Evolutionary conservation across 2,113 vertebrate species (phyloP), one percentile per base, ranked within the genome.

Genomic region (Numenius arquata): DNA sequence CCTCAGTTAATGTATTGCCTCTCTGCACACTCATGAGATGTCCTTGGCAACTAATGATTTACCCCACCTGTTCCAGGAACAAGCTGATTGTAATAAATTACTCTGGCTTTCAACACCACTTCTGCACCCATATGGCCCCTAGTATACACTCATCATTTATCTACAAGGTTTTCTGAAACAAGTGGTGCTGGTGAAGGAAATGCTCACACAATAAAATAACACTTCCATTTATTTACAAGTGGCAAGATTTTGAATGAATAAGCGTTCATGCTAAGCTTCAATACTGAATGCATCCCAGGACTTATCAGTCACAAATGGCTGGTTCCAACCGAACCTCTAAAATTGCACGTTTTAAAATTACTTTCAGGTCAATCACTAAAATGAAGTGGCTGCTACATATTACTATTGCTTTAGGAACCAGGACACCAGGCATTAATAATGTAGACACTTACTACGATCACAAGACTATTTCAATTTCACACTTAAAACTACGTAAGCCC

Each of bases 41-140:
- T 27, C 83, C 95, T 95, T 95, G 92, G 63, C 52, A 95, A 90
- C 59, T 90, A 95, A 75, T 95, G 80, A 96, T 77, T 95, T 90
- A 90, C 73, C 85, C 50, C 74, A 93, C 88, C 83, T 92, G 84
- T 89, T 95, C 65, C 94, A 79, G 74, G 67, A 92, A 93, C 88
- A 96, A 95, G 95, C 45, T 65, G 85, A 90, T 85, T 89, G 50
- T 79, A 96, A 96, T 95, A 93, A 97, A 96, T 93, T 62, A 81
- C 67, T 71, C 50, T 77, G 83, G 50, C 87, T 93, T 96, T 97
- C 86, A 74, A 85, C 59, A 50, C 32, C 36, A 61, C 48, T 93
- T 68, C 62, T 77, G 30, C 34, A 89, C 43, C 90, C 80, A 86
- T 94, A 89, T 58, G 85, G 74, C 68, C 90, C 77, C 81, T 76